Conservation (phyloP, 2,888 invertebrate genomes). For the Plagiodera versicolora region DNA sequence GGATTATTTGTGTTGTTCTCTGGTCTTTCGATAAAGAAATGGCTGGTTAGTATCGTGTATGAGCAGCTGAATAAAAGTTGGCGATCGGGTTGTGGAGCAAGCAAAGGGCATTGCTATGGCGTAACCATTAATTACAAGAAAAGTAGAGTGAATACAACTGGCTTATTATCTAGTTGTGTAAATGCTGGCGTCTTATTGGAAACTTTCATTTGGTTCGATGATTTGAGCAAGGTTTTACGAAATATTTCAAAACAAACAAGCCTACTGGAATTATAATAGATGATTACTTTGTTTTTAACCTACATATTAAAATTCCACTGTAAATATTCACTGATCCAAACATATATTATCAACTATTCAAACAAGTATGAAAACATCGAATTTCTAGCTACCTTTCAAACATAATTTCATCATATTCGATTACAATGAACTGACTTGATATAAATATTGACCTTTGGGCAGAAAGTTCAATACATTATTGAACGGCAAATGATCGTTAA, state of each 20-base stretch:
- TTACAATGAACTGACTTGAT: background rate
- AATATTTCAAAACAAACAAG: background rate
- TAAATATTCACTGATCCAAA: background rate
- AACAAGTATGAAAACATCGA: background rate
- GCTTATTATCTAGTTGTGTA: background rate
- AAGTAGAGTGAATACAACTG: background rate
- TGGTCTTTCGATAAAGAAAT: conserved; percentile 14
- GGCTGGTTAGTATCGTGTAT: conserved; percentile 24
- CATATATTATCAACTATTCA: background rate
- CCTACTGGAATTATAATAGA: too few relatives aligned
- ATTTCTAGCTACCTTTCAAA: too few relatives aligned
- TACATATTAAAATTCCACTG: background rate
- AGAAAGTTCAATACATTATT: background rate
- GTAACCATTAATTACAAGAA: background rate
- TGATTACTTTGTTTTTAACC: background rate
- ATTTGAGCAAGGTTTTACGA: background rate
- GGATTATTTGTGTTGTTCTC: conserved; percentile 16
- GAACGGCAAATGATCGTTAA: too few relatives aligned
- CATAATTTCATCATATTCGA: background rate
- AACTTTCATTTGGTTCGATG: background rate
- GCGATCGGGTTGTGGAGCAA: too few relatives aligned
- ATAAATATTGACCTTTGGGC: background rate
- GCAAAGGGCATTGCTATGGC: background rate
- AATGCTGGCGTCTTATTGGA: background rate
- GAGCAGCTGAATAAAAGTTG: too few relatives aligned